Base-by-base conservation (phyloP, 2,888 invertebrate species). In the Pammene aurita region DNA sequence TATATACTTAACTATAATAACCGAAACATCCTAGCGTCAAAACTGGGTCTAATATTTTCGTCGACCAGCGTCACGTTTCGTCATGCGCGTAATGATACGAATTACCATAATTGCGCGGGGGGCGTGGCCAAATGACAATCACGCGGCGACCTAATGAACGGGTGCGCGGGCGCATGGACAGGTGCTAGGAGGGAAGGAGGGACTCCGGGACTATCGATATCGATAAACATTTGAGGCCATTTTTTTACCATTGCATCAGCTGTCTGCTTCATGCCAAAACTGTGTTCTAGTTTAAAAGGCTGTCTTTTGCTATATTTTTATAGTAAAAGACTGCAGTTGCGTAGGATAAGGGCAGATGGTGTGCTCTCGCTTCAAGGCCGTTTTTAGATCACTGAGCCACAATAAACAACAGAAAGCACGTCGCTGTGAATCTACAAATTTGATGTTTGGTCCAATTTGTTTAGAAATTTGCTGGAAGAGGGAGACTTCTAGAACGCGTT, bases 61-160 rank as follows among this genome's bases (percentile, higher is more conserved):
- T 61, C 63, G 56, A 26, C 11, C 65, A 26, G 50, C 42, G 60
- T 46, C 61, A 60, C 60, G 64, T 69, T 68, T 65, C 71, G 63
- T 74, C 72, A 73, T 78, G 74, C 79, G 73, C 75, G 83, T 89
- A 89, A 89, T 90, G 81, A 90, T 88, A 90, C 81, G 85, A 89
- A 91, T 91, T 90, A 91, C 82, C 84, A 89, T 90, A 89, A 90
- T 90, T 88, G 87, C 87, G 82, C 84, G 83, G 85, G 76, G 82
- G 92, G 92, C 89, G 91, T 78, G 82, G 84, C 81, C 86, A 86
- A 87, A 89, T 90, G 92, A 92, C 92, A 92, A 91, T 91, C 92
- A 92, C 88, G 90, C 85, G 69, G 86, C 80, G 85, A 82, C 82
- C 78, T 90, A 91, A 92, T 90, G 88, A 89, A 79, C 87, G 90